Conservation (phyloP, 2,113 vertebrate genomes). For the Oreochromis tanganicae region DNA sequence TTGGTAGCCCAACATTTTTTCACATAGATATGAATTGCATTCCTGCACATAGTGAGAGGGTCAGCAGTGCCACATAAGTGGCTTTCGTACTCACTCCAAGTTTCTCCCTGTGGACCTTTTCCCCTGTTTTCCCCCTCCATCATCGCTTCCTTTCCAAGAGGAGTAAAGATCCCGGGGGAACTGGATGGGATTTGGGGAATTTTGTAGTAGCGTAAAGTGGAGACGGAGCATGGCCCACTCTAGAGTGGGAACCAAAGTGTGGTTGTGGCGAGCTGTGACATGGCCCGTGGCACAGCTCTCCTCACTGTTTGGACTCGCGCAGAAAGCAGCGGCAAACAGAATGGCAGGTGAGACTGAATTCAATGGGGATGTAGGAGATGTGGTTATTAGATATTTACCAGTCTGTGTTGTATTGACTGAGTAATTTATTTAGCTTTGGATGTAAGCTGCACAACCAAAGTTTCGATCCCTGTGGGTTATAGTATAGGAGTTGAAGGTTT, state of each 20-base stretch:
- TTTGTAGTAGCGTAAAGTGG: not conserved
- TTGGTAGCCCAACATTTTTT: constrained; percentile 29
- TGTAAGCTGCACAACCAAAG: not conserved
- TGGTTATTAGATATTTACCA: not conserved
- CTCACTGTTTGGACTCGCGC: constrained; percentile 1
- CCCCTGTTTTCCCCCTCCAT: not conserved
- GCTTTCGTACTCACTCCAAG: not conserved
- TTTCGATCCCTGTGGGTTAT: not conserved
- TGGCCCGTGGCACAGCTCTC: constrained; percentile 5
- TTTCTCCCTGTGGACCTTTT: not conserved
- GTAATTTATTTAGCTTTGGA: not conserved
- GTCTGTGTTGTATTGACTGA: not conserved
- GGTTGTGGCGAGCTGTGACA: constrained; percentile 15
- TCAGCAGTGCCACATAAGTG: constrained; percentile 3
- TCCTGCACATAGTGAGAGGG: constrained; percentile 38
- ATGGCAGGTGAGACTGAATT: constrained; percentile 25
- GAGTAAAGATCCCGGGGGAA: not conserved
- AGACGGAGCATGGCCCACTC: constrained; percentile 15
- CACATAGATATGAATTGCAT: constrained; percentile 58
- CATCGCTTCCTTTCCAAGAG: not conserved
- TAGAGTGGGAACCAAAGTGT: not conserved
- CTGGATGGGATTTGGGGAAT: not conserved
- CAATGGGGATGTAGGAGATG: not conserved
- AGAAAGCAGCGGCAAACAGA: not conserved
- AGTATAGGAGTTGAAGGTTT: not conserved